Evolutionary conservation across 2,888 invertebrate species (phyloP), one percentile per base, ranked within the genome.

Genomic region (Drosophila villosipedis): DNA sequence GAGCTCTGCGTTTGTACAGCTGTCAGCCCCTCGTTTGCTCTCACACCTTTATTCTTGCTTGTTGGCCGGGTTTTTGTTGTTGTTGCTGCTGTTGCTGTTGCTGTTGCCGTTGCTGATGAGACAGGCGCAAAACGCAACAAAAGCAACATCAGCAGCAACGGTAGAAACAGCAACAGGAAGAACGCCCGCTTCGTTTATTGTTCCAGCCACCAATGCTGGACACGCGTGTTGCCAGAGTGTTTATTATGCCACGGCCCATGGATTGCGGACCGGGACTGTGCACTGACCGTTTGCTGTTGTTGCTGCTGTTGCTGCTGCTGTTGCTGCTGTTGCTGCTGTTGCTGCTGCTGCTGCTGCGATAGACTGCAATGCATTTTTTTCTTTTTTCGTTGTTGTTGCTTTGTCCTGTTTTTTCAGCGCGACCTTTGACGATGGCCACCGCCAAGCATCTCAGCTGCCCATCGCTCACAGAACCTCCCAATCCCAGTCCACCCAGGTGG

Each of bases 1-100:
- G 79, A 80, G 78, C 82, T 81, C 84, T 76, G 65, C 82, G 82
- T 84, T 81, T 79, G 79, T 83, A 77, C 87, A 89, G 89, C 89
- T 89, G 84, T 89, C 84, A 86, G 87, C 73, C 75, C 73, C 79
- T 63, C 70, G 64, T 84, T 82, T 68, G 60, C 68, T 37, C 72
- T 76, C 84, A 68, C 81, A 70, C 72, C 68, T 74, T 47, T 12
- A 12, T 1, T 28, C 14, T 50, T 57, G 64, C 19, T 49, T 49
- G 39, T 33, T 47, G 58, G 22, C 33, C 55, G 50, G 41, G 33
- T 54, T 39, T 41, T n/a, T 50, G 54, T 49, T 65, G 37, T 50
- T 54, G 54, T 49, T 65, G 37, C 43, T 54, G 52, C 19, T 59
- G 59, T 16, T 37, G 37, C 7, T n/a, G 41, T 22, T 31, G 30